These are phyloP conservation scores for Idaea dimidiata DNA, from an alignment of 2,888 invertebrate species.

Conservation along the genomic window DNA sequence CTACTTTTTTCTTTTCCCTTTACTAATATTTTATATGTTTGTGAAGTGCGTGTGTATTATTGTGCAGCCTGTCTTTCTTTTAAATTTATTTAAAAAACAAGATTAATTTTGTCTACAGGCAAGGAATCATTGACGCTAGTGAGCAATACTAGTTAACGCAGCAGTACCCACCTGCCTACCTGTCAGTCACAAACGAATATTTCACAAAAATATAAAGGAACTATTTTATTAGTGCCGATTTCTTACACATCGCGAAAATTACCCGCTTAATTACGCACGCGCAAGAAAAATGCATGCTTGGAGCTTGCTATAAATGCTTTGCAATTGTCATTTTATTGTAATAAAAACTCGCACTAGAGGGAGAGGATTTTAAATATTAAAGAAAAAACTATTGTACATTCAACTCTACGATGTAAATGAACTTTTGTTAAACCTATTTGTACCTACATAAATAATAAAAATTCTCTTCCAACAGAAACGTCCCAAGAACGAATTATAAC, in stretches of 20 bases:
- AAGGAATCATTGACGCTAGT: neutral
- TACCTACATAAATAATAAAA: conserved; percentile 11
- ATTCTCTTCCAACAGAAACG: conserved; percentile 40
- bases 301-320: too few relatives aligned
- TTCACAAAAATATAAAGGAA: conserved; percentile 4
- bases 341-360: too few relatives aligned
- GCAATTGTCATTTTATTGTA: too few relatives aligned
- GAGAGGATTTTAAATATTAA: too few relatives aligned
- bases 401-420: too few relatives aligned
- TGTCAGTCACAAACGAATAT: conserved; percentile 3
- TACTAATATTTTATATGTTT: neutral
- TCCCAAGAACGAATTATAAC: conserved; percentile 44
- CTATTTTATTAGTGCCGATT: neutral
- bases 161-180: neutral
- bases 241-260: neutral
- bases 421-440: neutral
- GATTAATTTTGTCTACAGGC: conserved; percentile 5
- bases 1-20: neutral
- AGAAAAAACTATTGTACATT: too few relatives aligned
- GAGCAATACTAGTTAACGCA: neutral
- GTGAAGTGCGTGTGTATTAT: conserved; percentile 5
- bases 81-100: neutral
- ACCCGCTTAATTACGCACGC: too few relatives aligned
- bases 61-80: neutral
- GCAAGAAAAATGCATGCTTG: too few relatives aligned